Conservation (phyloP, 2,888 invertebrate species). For the Spilosoma lubricipeda region DNA sequence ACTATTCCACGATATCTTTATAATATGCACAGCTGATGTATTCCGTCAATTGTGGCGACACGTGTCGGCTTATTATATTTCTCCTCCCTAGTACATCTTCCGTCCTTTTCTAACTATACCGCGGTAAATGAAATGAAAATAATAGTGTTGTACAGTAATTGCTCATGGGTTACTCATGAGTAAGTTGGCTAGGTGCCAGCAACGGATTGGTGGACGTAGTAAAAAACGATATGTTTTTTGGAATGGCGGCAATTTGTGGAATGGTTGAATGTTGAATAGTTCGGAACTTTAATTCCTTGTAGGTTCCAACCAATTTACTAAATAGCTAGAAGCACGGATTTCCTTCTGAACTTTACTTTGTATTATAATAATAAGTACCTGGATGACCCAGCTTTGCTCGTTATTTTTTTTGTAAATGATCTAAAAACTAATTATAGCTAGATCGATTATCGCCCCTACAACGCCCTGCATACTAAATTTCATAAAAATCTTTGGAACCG, state of each 20-base stretch:
- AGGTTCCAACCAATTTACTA: not conserved
- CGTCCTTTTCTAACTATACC: slow-evolving; percentile 30
- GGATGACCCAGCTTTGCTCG: too few species aligned
- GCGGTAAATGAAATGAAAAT: slow-evolving; percentile 25
- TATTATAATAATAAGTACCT: not conserved
- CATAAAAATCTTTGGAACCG: too few species aligned
- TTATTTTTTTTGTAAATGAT: too few species aligned
- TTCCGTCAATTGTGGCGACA: slow-evolving; percentile 27
- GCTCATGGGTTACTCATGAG: slow-evolving; percentile 32
- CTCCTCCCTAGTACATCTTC: slow-evolving; percentile 6
- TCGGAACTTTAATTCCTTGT: slow-evolving; percentile 3
- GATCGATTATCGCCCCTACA: too few species aligned
- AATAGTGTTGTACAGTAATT: slow-evolving; percentile 37
- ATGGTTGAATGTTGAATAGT: slow-evolving; percentile 26
- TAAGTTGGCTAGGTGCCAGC: slow-evolving; percentile 46
- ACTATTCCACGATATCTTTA: not conserved
- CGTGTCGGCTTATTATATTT: slow-evolving; percentile 32
- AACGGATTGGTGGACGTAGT: slow-evolving; percentile 31
- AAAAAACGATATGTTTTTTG: slow-evolving; percentile 38
- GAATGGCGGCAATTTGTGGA: slow-evolving; percentile 23
- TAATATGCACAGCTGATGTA: slow-evolving; percentile 27
- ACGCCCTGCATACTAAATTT: too few species aligned
- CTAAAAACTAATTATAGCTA: too few species aligned
- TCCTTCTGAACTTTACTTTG: not conserved
- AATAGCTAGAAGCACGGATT: not conserved